Evolutionary conservation across 2,113 vertebrate species (phyloP).

Genomic region (Rhinoderma darwinii): DNA sequence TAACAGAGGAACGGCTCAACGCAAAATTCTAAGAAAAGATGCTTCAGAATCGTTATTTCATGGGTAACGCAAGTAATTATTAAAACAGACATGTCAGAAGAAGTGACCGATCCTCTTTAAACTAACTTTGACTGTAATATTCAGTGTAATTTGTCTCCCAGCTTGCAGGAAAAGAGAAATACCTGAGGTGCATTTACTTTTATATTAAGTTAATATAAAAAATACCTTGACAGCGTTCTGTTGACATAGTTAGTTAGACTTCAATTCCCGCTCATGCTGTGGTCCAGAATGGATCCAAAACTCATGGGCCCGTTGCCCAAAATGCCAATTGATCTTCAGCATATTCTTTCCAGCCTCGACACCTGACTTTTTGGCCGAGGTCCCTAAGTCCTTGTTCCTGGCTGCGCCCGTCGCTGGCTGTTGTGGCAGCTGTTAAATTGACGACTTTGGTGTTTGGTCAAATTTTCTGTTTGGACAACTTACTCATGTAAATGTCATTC

Average conservation of each 20-base stretch:
- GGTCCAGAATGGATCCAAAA: constrained; percentile 63
- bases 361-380: constrained; percentile 66
- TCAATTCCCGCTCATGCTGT: constrained; percentile 63
- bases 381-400: constrained; percentile 51
- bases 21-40: no score
- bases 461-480: constrained; percentile 65
- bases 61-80: no score
- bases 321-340: constrained; percentile 64
- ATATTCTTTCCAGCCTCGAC: constrained; percentile 61
- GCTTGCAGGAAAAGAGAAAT: neutral
- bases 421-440: constrained; percentile 64
- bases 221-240: constrained; percentile 57
- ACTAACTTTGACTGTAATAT: neutral
- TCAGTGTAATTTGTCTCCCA: neutral
- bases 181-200: constrained; percentile 17
- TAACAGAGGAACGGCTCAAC: no score
- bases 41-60: no score
- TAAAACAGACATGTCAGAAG: no score
- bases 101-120: no score
- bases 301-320: constrained; percentile 63
- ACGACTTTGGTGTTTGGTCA: constrained; percentile 61
- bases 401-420: constrained; percentile 33
- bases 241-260: constrained; percentile 62
- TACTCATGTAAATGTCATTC: constrained; percentile 66
- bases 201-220: constrained; percentile 57